These are phyloP conservation scores for Xanthia icteritia DNA, from an alignment of 2,888 invertebrate genomes.

Conservation along the genomic window DNA sequence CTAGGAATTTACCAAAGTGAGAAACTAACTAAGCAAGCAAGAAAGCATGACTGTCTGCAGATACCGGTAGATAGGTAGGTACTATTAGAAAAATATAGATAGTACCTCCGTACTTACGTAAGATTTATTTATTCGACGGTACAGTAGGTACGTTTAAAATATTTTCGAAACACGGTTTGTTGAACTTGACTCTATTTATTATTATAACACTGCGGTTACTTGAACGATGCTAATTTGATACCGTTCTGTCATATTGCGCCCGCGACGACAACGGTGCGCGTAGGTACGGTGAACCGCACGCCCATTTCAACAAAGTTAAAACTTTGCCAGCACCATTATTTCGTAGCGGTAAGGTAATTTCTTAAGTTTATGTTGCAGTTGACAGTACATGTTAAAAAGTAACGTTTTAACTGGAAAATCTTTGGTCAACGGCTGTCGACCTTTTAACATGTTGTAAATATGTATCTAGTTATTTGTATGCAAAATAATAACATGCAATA, in stretches of 20 bases:
- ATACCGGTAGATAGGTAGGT: no score
- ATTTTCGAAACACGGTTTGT: constrained; percentile 51
- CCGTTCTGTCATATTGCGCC: constrained; percentile 71
- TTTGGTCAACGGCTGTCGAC: constrained; percentile 16
- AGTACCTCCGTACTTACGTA: no score
- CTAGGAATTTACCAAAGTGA: no score
- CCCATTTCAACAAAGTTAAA: neutral
- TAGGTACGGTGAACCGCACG: neutral
- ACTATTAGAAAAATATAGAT: no score
- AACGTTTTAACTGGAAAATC: constrained; percentile 51
- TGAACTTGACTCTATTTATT: constrained; percentile 68
- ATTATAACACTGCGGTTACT: constrained; percentile 59
- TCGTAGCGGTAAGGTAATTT: neutral
- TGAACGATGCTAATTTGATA: constrained; percentile 73
- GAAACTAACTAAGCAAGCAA: no score
- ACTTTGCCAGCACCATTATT: neutral
- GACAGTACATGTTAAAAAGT: constrained; percentile 60
- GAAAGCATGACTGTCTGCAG: no score
- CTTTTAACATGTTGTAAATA: neutral
- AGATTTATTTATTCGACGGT: no score
- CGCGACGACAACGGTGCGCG: neutral
- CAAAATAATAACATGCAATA: constrained; percentile 20
- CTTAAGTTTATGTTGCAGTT: neutral
- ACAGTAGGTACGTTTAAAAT: neutral
- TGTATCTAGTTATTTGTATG: neutral